These are phyloP conservation scores for Panzeria rudis DNA, from an alignment of 2,888 invertebrate species.

Conservation along the genomic window DNA sequence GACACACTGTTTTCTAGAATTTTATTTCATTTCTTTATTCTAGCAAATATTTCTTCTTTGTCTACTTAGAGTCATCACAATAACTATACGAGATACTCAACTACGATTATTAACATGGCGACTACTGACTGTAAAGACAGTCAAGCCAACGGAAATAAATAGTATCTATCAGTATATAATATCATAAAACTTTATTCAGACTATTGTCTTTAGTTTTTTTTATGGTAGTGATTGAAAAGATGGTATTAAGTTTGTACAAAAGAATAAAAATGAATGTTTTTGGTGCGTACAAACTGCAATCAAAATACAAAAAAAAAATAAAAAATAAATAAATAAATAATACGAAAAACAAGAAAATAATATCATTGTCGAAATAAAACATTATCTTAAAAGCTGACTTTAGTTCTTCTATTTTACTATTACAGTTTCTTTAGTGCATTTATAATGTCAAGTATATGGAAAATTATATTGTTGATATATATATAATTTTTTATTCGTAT, in stretches of 20 bases:
- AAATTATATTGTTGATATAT: slow-evolving; percentile 48
- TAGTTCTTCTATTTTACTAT: neutral
- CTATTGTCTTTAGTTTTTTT: slow-evolving; percentile 1
- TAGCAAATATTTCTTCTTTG: slow-evolving; percentile 69
- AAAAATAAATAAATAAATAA: neutral
- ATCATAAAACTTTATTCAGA: slow-evolving; percentile 54
- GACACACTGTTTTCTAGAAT: slow-evolving; percentile 34
- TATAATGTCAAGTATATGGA: slow-evolving; percentile 61
- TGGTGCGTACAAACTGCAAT: slow-evolving; percentile 51
- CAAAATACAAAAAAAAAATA: slow-evolving; percentile 38
- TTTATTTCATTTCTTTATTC: slow-evolving; percentile 30
- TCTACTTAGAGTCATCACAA: slow-evolving; percentile 77
- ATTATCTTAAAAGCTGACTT: slow-evolving; percentile 61
- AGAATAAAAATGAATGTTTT: slow-evolving; percentile 8
- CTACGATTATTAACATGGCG: slow-evolving; percentile 79
- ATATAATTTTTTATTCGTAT: slow-evolving; percentile 23
- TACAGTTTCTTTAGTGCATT: slow-evolving; percentile 40
- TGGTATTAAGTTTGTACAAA: slow-evolving; percentile 5
- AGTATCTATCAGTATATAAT: slow-evolving; percentile 37
- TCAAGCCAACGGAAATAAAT: slow-evolving; percentile 53
- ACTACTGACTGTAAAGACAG: slow-evolving; percentile 75
- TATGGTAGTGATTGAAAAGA: slow-evolving; percentile 1
- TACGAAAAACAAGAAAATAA: slow-evolving; percentile 19
- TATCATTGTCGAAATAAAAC: slow-evolving; percentile 55
- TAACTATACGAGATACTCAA: slow-evolving; percentile 72